Percentiles rank a stretch among this genome's conserved stretches.
phyloP scores from a whole-genome alignment of 2,797 vertebrate species.

The Sardinella longiceps region DNA sequence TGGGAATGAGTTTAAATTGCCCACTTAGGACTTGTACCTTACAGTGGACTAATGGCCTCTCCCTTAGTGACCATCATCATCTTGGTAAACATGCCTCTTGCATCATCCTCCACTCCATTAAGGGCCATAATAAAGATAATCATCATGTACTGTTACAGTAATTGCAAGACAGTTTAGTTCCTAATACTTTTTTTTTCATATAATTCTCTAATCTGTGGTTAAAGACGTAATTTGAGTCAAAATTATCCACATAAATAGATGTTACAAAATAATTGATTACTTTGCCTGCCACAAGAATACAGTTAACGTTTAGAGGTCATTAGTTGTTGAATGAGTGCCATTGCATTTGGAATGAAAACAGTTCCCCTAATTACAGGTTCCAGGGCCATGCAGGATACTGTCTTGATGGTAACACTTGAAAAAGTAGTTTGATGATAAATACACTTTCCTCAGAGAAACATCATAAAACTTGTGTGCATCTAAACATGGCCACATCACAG shows the following conservation, averaged over 20 bases:
- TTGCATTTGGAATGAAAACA: background rate
- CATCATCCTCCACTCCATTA: background rate
- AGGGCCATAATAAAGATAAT: background rate
- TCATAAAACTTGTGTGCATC: too few species aligned
- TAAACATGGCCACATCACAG: too few species aligned
- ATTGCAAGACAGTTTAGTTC: background rate
- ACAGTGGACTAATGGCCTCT: conserved; percentile 7
- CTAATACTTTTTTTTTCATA: too few species aligned
- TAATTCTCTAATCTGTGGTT: too few species aligned
- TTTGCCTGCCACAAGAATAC: background rate
- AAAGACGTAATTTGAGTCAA: too few species aligned
- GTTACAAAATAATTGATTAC: too few species aligned
- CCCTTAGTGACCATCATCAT: conserved; percentile 9
- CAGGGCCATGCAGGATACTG: background rate
- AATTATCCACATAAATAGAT: too few species aligned
- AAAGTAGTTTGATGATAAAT: background rate
- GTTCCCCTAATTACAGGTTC: background rate
- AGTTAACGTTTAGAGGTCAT: background rate
- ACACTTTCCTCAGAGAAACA: background rate
- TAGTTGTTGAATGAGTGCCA: background rate
- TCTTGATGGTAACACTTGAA: background rate
- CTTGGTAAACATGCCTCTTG: conserved; percentile 3
- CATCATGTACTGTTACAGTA: background rate
- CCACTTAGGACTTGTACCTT: background rate
- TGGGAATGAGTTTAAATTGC: background rate